These are phyloP conservation scores for Threskiornis aethiopicus DNA, from an alignment of 2,797 vertebrate genomes.

Conservation along the genomic window DNA sequence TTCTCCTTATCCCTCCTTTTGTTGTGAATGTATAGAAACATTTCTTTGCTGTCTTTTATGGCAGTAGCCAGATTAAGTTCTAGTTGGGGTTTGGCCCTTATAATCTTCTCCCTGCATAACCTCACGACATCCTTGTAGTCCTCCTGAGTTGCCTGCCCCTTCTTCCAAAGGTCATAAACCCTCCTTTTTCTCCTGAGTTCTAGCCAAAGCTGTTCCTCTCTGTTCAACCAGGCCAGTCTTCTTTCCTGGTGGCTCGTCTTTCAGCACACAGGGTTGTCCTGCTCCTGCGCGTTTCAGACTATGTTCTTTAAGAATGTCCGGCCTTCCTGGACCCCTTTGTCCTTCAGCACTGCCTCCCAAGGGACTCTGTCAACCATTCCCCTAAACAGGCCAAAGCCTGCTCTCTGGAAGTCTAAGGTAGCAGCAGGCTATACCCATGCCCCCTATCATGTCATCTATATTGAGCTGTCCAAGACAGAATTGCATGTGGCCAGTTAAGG, in stretches of 20 bases:
- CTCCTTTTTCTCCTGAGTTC: not conserved
- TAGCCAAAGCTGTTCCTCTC: not conserved
- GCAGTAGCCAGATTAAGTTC: not conserved
- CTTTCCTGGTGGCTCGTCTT: fast-evolving
- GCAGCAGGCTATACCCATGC: not conserved
- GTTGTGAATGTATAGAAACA: not conserved
- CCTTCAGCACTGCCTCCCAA: not conserved
- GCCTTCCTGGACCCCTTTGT: not conserved
- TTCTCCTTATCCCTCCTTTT: not conserved
- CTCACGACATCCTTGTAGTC: not conserved
- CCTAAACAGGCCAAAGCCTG: not conserved
- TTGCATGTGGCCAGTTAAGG: not conserved
- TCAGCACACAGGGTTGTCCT: fast-evolving
- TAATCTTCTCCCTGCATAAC: not conserved
- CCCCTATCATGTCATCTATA: not conserved
- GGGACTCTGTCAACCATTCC: not conserved
- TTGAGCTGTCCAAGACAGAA: not conserved
- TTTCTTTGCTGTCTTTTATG: not conserved
- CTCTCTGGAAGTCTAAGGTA: not conserved
- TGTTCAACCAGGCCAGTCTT: not conserved
- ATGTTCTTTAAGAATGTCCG: not conserved
- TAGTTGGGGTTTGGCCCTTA: not conserved
- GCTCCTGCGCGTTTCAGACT: not conserved
- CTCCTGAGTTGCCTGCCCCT: not conserved
- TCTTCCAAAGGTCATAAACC: not conserved